Percentiles rank a stretch among this genome's conserved stretches.
Evolutionary conservation across 92 coral and sea anemone species (phyloP).

Genomic region (Metridium senile): DNA sequence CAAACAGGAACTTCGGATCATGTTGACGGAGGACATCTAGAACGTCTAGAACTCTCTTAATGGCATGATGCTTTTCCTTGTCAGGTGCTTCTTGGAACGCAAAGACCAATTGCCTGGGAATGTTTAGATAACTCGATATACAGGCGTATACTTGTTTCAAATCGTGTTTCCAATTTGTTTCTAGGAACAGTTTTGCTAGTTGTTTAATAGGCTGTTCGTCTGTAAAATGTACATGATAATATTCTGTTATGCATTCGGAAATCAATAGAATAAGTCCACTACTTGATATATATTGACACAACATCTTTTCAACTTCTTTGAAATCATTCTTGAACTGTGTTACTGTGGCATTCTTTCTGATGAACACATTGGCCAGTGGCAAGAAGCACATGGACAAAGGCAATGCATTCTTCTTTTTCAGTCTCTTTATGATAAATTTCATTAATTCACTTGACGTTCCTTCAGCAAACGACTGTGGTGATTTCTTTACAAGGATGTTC

Average conservation of each 20-base stretch:
- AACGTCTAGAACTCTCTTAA: conserved; percentile 5
- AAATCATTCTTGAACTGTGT: conserved; percentile 5
- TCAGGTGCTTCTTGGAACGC: conserved; percentile 7
- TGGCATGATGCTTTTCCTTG: background rate
- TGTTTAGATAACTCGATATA: background rate
- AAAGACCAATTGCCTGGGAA: conserved; percentile 17
- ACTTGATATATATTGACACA: background rate
- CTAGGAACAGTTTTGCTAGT: background rate
- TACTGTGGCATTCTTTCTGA: background rate
- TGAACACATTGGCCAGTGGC: background rate
- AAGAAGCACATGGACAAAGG: background rate
- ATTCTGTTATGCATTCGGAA: conserved; percentile 17
- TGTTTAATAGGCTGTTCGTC: background rate
- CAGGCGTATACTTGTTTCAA: background rate
- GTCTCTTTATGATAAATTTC: background rate
- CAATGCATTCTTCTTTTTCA: background rate
- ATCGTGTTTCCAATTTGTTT: conserved; percentile 1
- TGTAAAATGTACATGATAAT: background rate
- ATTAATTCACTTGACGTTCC: conserved; percentile 16
- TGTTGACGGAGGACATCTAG: background rate
- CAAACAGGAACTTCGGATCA: conserved; percentile 5
- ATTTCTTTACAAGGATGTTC: background rate
- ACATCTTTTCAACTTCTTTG: background rate
- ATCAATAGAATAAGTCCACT: conserved; percentile 1
- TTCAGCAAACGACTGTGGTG: conserved; percentile 5